Conservation (phyloP, 2,888 invertebrate genomes). For the Lissonota sp. region DNA sequence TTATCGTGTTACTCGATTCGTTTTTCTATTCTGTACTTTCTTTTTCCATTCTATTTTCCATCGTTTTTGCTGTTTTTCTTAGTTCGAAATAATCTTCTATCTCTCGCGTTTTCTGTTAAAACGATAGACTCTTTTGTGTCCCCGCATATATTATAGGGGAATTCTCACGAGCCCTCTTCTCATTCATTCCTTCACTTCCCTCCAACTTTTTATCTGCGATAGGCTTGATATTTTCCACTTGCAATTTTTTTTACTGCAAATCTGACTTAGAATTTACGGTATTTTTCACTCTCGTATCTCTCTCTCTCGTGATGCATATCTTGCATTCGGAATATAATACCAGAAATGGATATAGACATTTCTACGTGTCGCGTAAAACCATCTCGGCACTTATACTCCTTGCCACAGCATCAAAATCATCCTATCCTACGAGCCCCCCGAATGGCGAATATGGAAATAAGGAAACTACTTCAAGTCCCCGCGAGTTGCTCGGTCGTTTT, state of each 20-base stretch:
- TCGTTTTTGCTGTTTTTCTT: slow-evolving; percentile 24
- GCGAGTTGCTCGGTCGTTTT: slow-evolving; percentile 70
- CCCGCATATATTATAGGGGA: slow-evolving; percentile 48
- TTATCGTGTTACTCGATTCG: slow-evolving; percentile 23
- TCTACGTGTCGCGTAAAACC: slow-evolving; percentile 18
- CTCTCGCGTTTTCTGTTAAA: slow-evolving; percentile 44
- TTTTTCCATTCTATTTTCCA: slow-evolving; percentile 19
- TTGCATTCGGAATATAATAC: no score
- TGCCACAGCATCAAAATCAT: slow-evolving; percentile 36
- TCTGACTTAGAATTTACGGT: no score
- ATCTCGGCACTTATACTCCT: slow-evolving; percentile 25
- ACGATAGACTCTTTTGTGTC: slow-evolving; percentile 29
- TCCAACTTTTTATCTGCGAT: slow-evolving; percentile 41
- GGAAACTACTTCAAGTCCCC: slow-evolving; percentile 67
- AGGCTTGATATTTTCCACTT: slow-evolving; percentile 42
- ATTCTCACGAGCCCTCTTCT: slow-evolving; percentile 73
- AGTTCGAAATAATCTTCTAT: slow-evolving; percentile 3
- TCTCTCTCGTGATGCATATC: no score
- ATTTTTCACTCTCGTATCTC: no score
- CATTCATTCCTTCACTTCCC: slow-evolving; percentile 14
- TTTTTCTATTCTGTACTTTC: not conserved
- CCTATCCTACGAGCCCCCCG: slow-evolving; percentile 36
- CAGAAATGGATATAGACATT: not conserved
- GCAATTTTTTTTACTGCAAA: slow-evolving; percentile 37
- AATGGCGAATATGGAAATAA: slow-evolving; percentile 77